phyloP scores from a whole-genome alignment of 2,113 vertebrate species.

The Motacilla tschutschensis region DNA sequence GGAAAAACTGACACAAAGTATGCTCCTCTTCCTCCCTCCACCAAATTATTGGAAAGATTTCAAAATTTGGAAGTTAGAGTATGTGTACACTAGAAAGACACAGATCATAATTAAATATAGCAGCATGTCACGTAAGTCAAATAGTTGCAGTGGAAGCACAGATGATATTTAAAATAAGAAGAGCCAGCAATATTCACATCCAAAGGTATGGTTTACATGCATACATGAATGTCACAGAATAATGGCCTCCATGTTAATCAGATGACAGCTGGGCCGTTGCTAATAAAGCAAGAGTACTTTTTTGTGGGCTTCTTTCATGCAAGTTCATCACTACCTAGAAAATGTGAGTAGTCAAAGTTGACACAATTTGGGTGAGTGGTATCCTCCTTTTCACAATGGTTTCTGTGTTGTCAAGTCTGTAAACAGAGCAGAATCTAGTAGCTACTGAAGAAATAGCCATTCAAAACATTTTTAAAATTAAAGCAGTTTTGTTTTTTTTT shows the following conservation, averaged over 20 bases:
- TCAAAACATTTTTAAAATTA: neutral
- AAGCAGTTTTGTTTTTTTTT: neutral
- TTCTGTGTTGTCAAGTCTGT: neutral
- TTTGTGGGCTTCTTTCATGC: neutral
- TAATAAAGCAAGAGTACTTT: neutral
- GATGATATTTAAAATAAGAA: neutral
- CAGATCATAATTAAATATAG: neutral
- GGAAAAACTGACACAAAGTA: neutral
- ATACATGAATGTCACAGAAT: neutral
- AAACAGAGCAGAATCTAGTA: neutral
- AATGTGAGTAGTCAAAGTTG: neutral
- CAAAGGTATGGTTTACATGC: neutral
- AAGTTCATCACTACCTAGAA: neutral
- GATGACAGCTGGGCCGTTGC: neutral
- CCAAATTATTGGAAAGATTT: neutral
- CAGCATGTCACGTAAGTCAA: neutral
- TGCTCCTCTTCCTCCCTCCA: fast-evolving
- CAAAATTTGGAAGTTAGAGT: neutral
- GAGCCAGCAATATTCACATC: neutral
- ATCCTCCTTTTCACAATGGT: neutral
- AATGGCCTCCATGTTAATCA: neutral
- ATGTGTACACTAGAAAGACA: neutral
- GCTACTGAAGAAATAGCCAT: neutral
- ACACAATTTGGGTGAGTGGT: neutral
- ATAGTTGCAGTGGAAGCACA: neutral